Percentiles rank a stretch among this genome's conserved stretches.
Conservation (phyloP, 2,113 vertebrate genomes). For the Cephalopterus ornatus region DNA sequence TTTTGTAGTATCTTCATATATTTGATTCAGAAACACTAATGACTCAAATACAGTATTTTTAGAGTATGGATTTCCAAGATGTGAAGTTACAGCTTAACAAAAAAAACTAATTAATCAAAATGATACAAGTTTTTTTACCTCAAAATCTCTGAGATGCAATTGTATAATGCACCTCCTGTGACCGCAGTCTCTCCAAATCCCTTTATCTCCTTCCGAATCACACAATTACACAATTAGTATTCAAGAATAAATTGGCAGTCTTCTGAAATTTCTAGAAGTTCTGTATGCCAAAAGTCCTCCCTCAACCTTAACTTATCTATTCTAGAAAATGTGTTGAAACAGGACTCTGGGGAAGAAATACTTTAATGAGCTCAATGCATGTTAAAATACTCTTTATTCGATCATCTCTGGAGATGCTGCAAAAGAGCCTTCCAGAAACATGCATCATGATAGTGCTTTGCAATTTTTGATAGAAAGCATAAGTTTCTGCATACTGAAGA, state of each 20-base stretch:
- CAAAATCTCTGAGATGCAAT: neutral
- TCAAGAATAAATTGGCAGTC: neutral
- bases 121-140: neutral
- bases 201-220: neutral
- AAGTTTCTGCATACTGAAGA: neutral
- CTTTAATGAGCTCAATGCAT: neutral
- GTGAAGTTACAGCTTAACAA: neutral
- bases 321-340: neutral
- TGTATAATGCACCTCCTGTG: neutral
- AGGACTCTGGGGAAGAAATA: neutral
- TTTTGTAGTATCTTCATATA: neutral
- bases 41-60: neutral
- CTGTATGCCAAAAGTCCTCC: neutral
- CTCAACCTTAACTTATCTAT: neutral
- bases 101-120: neutral
- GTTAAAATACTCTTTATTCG: neutral
- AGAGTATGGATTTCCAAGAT: conserved; percentile 4
- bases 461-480: neutral
- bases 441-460: neutral
- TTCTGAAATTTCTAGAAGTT: neutral
- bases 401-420: neutral
- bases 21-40: neutral
- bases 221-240: neutral
- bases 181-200: neutral
- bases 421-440: neutral